phyloP scores from a whole-genome alignment of 1,140 invertebrate genomes.

The Babylonia areolata region DNA sequence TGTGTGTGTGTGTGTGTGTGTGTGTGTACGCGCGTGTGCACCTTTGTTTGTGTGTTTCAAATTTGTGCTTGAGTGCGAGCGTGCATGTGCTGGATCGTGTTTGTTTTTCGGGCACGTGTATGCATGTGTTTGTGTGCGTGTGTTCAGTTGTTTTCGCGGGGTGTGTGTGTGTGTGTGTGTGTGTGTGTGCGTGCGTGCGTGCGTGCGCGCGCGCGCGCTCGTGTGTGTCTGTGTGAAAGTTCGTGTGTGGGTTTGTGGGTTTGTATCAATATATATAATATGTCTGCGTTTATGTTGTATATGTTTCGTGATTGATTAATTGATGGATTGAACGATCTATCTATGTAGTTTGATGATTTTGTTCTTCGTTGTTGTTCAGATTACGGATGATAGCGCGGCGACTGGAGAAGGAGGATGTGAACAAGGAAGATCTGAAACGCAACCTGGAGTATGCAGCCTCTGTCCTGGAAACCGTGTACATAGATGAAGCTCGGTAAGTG shows the following conservation, averaged over 20 bases:
- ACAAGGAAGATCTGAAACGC: constrained; percentile 87
- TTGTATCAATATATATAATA: no score
- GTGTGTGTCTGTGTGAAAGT: neutral
- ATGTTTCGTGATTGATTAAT: neutral
- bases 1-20: constrained; percentile 23
- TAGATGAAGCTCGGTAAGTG: constrained; percentile 91
- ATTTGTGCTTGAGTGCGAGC: neutral
- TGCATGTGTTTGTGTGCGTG: constrained; percentile 1
- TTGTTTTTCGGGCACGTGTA: neutral
- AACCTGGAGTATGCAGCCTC: constrained; percentile 91
- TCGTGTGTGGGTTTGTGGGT: neutral
- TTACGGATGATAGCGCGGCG: constrained; percentile 77
- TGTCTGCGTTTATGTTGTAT: no score
- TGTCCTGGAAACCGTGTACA: constrained; percentile 90
- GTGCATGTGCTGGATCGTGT: neutral
- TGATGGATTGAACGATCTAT: neutral
- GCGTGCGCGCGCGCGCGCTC: neutral
- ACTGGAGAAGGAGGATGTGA: constrained; percentile 87
- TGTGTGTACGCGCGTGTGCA: neutral
- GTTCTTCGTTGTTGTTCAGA: constrained; percentile 11
- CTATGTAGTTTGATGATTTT: neutral
- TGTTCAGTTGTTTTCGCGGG: neutral
- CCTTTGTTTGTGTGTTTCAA: neutral
- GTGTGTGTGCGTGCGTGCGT: neutral
- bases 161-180: constrained; percentile 14